Percentiles rank a stretch among this genome's conserved stretches.
phyloP scores from a whole-genome alignment of 1,140 invertebrate species.

The Chlorops oryzae region DNA sequence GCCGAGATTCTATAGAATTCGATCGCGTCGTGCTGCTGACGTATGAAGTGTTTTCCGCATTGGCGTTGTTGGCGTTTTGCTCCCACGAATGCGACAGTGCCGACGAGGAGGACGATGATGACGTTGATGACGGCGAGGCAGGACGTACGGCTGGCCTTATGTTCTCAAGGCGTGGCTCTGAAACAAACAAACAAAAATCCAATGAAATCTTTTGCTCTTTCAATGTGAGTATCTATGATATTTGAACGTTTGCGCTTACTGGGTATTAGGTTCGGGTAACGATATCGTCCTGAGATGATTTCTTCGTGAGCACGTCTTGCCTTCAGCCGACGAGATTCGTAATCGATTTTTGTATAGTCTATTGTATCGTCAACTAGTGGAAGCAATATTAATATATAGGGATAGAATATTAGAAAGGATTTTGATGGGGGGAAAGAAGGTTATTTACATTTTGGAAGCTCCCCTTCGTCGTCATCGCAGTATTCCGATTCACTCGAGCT shows the following conservation, averaged over 20 bases:
- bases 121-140: constrained; percentile 30
- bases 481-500: constrained; percentile 45
- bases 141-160: constrained; percentile 7
- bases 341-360: constrained; percentile 45
- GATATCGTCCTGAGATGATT: constrained; percentile 44
- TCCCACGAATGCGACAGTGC: constrained; percentile 16
- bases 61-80: constrained; percentile 14
- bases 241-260: constrained; percentile 20
- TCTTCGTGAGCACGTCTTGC: constrained; percentile 44
- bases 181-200: neutral
- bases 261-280: constrained; percentile 41
- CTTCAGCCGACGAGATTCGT: constrained; percentile 40
- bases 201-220: neutral
- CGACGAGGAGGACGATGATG: constrained; percentile 33
- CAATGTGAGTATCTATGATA: neutral
- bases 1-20: constrained; percentile 30
- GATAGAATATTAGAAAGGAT: too few relatives aligned
- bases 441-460: constrained; percentile 40
- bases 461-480: constrained; percentile 40
- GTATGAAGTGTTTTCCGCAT: constrained; percentile 21
- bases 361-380: constrained; percentile 40
- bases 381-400: neutral
- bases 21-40: constrained; percentile 40
- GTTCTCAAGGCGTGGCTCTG: constrained; percentile 33
- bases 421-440: neutral